Percentiles rank a stretch among this genome's conserved stretches.
Conservation (phyloP, 2,113 vertebrate species). For the Prietella phreatophila region DNA sequence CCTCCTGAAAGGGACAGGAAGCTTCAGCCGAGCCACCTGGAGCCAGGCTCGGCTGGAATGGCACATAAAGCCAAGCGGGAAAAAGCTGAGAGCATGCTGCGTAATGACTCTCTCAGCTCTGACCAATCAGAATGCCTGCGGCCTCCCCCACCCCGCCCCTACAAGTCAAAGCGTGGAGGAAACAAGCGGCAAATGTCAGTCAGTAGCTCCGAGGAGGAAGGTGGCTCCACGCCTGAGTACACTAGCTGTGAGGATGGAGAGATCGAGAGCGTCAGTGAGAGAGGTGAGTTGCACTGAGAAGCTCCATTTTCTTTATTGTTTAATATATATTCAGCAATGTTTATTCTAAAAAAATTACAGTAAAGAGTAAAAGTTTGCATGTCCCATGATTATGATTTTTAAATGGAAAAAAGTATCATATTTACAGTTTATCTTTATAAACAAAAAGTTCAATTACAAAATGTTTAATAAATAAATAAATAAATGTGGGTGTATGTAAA, state of each 20-base stretch:
- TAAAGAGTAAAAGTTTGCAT: background rate
- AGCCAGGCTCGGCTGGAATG: conserved; percentile 78
- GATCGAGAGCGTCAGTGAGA: conserved; percentile 95
- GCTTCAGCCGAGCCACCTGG: conserved; percentile 76
- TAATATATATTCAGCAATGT: background rate
- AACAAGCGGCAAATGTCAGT: conserved; percentile 93
- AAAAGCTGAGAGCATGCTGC: conserved; percentile 93
- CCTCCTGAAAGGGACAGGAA: conserved; percentile 77
- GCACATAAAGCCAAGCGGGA: conserved; percentile 88
- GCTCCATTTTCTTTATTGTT: background rate
- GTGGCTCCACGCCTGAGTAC: conserved; percentile 95
- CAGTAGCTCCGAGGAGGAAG: conserved; percentile 98
- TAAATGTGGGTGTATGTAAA: background rate
- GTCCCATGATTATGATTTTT: background rate
- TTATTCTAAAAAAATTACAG: background rate
- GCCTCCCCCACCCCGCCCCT: conserved; percentile 91
- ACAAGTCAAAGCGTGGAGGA: conserved; percentile 84
- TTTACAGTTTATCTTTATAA: background rate
- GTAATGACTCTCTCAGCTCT: conserved; percentile 96
- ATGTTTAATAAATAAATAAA: background rate
- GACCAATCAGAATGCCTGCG: conserved; percentile 96
- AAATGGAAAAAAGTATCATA: background rate
- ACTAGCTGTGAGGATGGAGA: conserved; percentile 97
- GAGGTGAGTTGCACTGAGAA: conserved; percentile 76
- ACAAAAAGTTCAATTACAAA: background rate